These are phyloP conservation scores for Myotis findleyi DNA, from an alignment of 2,797 vertebrate genomes.

Conservation along the genomic window DNA sequence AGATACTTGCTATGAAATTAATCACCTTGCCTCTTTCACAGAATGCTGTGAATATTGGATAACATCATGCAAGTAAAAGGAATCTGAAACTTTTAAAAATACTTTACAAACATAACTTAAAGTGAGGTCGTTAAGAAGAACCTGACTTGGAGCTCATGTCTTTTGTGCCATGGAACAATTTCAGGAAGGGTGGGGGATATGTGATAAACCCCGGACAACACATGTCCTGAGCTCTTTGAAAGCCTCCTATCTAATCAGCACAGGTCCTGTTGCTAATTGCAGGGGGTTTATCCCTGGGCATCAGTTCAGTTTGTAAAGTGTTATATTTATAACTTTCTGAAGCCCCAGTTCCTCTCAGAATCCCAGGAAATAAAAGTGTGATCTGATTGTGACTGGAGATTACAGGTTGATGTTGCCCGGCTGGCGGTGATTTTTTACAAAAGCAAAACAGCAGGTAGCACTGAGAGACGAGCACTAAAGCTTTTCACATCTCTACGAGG, in stretches of 20 bases:
- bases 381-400: conserved; percentile 85
- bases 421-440: conserved; percentile 84
- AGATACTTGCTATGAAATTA: neutral
- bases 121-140: neutral
- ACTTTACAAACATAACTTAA: conserved; percentile 30
- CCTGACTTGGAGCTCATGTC: neutral
- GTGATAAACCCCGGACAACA: conserved; percentile 2
- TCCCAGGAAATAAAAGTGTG: conserved; percentile 72
- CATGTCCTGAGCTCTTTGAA: conserved; percentile 64
- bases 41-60: neutral
- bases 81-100: conserved; percentile 38
- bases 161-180: conserved; percentile 34
- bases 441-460: conserved; percentile 80
- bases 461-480: conserved; percentile 69
- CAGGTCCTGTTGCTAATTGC: conserved; percentile 76
- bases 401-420: conserved; percentile 77
- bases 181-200: neutral
- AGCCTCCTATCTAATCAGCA: conserved; percentile 71
- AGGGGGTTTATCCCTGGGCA: conserved; percentile 75
- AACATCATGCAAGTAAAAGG: conserved; percentile 7
- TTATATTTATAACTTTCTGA: conserved; percentile 87
- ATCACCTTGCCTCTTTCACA: neutral
- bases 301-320: conserved; percentile 69
- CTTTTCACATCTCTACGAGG: conserved; percentile 56
- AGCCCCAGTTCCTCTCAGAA: conserved; percentile 63